Base-by-base conservation (phyloP, 2,888 invertebrate species). In the Agriotes lineatus region DNA sequence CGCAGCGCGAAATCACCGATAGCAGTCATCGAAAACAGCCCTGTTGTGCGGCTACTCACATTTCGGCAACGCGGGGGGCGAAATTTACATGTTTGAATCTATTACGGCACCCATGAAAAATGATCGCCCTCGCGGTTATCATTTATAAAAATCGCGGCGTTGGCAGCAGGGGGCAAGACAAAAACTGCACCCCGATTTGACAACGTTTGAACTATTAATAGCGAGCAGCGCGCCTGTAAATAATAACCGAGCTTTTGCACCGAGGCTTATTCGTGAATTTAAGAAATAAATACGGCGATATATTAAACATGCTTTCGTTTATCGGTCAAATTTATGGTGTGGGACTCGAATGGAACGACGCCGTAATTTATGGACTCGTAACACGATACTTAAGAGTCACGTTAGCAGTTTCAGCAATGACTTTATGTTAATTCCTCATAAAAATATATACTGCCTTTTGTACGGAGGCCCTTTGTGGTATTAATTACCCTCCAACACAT, bases 311-410 rank as follows among this genome's bases (percentile, higher is more conserved):
- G 80, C 78, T 78, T 80, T 80, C 77, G 79, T 80, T 81, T 81
- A 81, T 81, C 81, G 80, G 74, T 76, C 70, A 67, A 81, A 81
- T 81, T 81, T 81, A 81, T 81, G 76, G 79, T 79, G 77, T 77
- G 74, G 75, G 79, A 78, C 80, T 78, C 77, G 74, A 80, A 80
- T 78, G 77, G 78, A 80, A 80, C 74, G 79, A 74, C 79, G 69
- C 74, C 64, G 78, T 81, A 80, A 82, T 82, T 82, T 82, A 82
- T 81, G 75, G 67, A 71, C 72, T 69, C 58, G 75, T 76, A 79
- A 80, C 82, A 82, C 82, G 82, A 82, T 77, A 81, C 77, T 81
- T 80, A 80, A 72, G 56, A 80, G 80, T 82, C 81, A 82, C 82
- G 82, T 82, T 77, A 80, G 74, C 73, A 69, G 77, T 78, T 79